Base-by-base conservation (phyloP, 2,888 invertebrate genomes). In the Zaprionus lineosus region DNA sequence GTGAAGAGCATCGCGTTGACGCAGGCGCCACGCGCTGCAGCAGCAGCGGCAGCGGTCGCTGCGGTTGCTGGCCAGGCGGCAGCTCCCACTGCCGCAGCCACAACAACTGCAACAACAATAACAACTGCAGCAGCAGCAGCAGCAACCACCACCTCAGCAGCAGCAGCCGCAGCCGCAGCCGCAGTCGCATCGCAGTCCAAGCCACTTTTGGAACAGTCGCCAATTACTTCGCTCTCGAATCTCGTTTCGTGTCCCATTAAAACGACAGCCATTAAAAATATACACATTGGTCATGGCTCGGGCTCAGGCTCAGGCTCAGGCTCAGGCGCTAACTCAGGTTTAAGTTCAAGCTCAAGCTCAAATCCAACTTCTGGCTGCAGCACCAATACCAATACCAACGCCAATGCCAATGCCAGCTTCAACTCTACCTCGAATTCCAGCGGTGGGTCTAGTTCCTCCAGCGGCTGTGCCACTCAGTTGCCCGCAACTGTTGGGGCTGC, bases 171-270 rank as follows among this genome's bases (percentile, higher is more conserved):
- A 1, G 1, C 46, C 14, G n/a, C 33, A 7, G 21, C 7, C 3
- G 1, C 12, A 3, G 4, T 8, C 5, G 36, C 3, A 19, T 3
- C 31, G 0, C 9, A 39, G 3, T 39, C 41, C 8, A 74, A 69
- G 14, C 24, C 41, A 0, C 37, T 85, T 9, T 57, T 89, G 50
- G 89, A 90, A 69, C 92, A 92, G 79, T 93, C 93, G 41, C 92
- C 93, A 41, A 93, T 93, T 16, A 93, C 93, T 86, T 93, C 93
- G 51, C 88, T 93, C 60, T 93, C 93, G 43, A 93, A 93, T 88
- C 90, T 93, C 81, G 93, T 93, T 56, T 92, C 92, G 56, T 86
- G 92, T 91, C 90, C 92, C 91, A 74, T 88, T 7, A 90, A 89
- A 73, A 88, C 90, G 31, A 87, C 89, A 43, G 71, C 88, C 63